A percentile compares a stretch with the other conserved stretches of the same genome.
Conservation (phyloP, 1,140 invertebrate genomes). For the Heliconius eleuchia region DNA sequence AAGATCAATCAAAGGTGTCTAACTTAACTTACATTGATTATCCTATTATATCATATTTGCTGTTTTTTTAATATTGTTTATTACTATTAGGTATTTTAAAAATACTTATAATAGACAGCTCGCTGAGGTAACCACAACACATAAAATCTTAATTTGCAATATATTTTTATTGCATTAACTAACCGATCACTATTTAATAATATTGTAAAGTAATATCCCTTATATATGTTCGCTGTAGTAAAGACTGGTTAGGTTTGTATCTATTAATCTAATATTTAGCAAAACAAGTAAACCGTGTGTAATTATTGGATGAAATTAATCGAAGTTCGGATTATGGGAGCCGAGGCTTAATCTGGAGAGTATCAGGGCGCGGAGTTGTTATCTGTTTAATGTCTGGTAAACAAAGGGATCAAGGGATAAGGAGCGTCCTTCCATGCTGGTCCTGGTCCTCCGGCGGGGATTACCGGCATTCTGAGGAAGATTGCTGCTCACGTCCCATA, state of each 20-base stretch:
- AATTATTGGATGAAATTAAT: conserved; percentile 80
- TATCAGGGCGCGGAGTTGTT: conserved; percentile 79
- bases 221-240: not conserved
- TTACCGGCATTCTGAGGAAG: conserved; percentile 62
- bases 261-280: conserved; percentile 33
- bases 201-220: no score
- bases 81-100: no score
- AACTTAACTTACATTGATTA: no score
- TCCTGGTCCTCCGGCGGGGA: conserved; percentile 75
- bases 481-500: conserved; percentile 63
- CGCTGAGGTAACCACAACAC: no score
- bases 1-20: no score
- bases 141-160: no score
- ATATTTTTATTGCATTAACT: no score
- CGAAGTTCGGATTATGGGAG: conserved; percentile 76
- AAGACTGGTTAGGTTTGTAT: not conserved
- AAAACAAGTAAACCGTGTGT: conserved; percentile 46
- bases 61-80: no score
- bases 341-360: conserved; percentile 73
- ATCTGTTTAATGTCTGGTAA: conserved; percentile 83
- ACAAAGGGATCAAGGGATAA: conserved; percentile 82
- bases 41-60: no score
- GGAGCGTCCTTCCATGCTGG: conserved; percentile 77
- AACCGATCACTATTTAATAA: no score
- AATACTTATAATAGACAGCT: no score